phyloP scores from a whole-genome alignment of 2,797 vertebrate species.

The Micrastur ruficollis region DNA sequence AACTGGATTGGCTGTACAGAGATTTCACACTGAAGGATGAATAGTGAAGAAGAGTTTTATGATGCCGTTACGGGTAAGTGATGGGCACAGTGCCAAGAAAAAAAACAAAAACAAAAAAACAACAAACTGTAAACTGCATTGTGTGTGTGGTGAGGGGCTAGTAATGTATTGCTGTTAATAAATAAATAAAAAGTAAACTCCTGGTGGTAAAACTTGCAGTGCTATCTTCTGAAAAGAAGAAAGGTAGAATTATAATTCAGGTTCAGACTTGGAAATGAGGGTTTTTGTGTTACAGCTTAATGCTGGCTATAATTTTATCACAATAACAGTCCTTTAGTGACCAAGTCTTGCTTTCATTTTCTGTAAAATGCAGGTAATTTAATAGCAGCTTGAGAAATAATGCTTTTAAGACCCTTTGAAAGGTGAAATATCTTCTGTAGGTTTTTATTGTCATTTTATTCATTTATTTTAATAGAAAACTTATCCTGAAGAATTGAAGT shows the following conservation, averaged over 20 bases:
- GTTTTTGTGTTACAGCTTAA: neutral
- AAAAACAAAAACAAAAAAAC: neutral
- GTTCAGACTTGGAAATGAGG: neutral
- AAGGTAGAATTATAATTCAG: neutral
- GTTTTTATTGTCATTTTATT: neutral
- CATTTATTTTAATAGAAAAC: neutral
- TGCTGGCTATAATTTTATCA: neutral
- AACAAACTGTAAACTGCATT: neutral
- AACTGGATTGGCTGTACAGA: neutral
- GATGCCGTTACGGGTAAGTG: conserved; percentile 94
- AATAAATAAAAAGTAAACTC: neutral
- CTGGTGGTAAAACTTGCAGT: neutral
- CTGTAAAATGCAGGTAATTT: neutral
- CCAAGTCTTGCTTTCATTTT: neutral
- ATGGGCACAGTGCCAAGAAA: neutral
- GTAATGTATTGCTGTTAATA: neutral
- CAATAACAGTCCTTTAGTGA: neutral
- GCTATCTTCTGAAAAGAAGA: neutral
- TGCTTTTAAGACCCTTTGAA: neutral
- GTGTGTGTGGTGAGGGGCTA: neutral
- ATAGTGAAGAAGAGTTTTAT: conserved; percentile 95
- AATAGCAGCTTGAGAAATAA: neutral
- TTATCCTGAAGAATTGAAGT: neutral
- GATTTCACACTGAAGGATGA: conserved; percentile 80
- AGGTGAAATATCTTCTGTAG: neutral